Base-by-base conservation (phyloP, 2,888 invertebrate genomes). In the Lycia hirtaria region DNA sequence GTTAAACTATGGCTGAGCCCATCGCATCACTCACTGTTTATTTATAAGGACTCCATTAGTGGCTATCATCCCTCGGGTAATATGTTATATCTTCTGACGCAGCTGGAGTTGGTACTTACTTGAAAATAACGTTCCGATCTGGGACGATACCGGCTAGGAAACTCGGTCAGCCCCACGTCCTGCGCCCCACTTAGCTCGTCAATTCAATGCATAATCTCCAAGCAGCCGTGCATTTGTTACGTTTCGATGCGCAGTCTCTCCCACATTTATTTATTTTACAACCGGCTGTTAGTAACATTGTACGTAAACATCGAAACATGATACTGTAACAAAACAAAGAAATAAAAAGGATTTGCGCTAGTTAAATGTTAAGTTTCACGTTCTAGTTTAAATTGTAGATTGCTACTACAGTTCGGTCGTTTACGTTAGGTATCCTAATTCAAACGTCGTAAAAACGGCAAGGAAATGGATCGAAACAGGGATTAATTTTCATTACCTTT, bases 111-210 rank as follows among this genome's bases (percentile, higher is more conserved):
- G 70, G 69, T 73, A 75, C 72, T 76, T 79, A 76, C 75, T 73
- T 78, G 67, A 68, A 66, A 74, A 76, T 69, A 69, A 64, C 67
- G 69, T 66, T 60, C 68, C 60, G 67, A 66, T 67, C 65, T 67
- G 62, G 68, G 68, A 71, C 73, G 71, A 67, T 65, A 65, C 59
- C 66, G 59, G 60, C 64, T 62, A 55, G 56, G 56, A 70, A 80
- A 75, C 64, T 78, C 76, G 73, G 73, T 75, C 75, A 77, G 71
- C 74, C 74, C 71, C 77, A 76, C 76, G 73, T 76, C 68, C 68
- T 67, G 49, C 66, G 69, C 64, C 26, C 47, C 61, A 59, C 64
- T 71, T 69, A 71, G 65, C 73, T 68, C 52, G 69, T 41, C 41
- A 67, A 72, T 76, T 67, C 65, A 64, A 69, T 71, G 68, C 70